A percentile compares a stretch with the other conserved stretches of the same genome.
Conservation (phyloP, 2,888 invertebrate species). For the Thymelicus lineola region DNA sequence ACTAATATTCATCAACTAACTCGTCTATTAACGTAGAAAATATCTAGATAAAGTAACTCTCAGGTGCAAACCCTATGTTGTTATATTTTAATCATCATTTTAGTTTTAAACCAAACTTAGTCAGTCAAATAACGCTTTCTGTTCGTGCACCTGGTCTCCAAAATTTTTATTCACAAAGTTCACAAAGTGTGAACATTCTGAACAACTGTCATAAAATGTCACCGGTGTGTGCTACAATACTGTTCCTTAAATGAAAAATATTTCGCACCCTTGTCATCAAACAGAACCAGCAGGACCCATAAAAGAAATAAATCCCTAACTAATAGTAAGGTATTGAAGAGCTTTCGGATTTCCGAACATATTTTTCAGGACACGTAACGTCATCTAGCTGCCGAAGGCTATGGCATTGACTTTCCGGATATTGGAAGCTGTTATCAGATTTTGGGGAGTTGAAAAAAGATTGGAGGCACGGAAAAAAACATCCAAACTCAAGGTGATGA, state of each 20-base stretch:
- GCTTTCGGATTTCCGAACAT: constrained; percentile 25
- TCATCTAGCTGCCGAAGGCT: constrained; percentile 17
- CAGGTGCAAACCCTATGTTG: too few species aligned
- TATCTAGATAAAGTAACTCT: too few species aligned
- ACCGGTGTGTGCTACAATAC: background rate
- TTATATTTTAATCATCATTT: background rate
- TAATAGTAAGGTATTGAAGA: constrained; percentile 24
- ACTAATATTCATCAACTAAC: too few species aligned
- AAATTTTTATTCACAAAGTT: constrained; percentile 14
- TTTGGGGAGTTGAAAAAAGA: background rate
- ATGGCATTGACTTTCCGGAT: constrained; percentile 10
- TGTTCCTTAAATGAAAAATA: constrained; percentile 28
- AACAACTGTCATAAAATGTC: constrained; percentile 16
- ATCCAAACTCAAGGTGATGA: constrained; percentile 9
- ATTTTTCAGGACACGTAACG: constrained; percentile 27
- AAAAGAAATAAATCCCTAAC: constrained; percentile 28
- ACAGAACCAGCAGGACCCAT: constrained; percentile 1
- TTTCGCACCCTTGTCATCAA: constrained; percentile 30
- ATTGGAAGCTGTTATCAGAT: constrained; percentile 32
- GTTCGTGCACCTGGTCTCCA: background rate
- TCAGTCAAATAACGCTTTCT: constrained; percentile 19
- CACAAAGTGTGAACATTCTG: background rate
- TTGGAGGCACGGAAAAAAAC: constrained; percentile 38
- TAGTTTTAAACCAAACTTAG: constrained; percentile 25
- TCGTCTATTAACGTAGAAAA: too few species aligned